Conservation (phyloP, 2,888 invertebrate genomes). For the Chydorus sphaericus region DNA sequence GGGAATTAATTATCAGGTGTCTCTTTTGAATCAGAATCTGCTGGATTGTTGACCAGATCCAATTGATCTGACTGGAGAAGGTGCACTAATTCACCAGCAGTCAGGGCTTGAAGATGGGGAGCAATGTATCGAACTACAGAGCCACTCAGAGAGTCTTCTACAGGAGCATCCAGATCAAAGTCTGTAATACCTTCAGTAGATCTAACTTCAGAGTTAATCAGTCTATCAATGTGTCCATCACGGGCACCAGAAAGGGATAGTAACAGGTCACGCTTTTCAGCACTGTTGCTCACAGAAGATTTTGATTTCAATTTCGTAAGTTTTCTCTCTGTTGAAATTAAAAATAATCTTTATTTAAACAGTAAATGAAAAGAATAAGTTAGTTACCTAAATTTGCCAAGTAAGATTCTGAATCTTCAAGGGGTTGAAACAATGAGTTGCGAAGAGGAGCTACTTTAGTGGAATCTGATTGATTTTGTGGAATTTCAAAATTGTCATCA, state of each 20-base stretch:
- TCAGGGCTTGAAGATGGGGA: constrained; percentile 32
- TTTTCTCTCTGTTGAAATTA: too few relatives aligned
- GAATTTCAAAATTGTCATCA: not conserved
- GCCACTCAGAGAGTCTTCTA: not conserved
- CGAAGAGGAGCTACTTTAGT: not conserved
- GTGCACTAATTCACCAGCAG: constrained; percentile 33
- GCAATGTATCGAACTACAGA: constrained; percentile 10
- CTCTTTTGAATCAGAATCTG: constrained; percentile 11
- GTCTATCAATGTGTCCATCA: not conserved
- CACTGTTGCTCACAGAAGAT: not conserved
- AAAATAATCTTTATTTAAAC: too few relatives aligned
- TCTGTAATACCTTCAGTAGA: not conserved
- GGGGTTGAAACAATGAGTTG: not conserved
- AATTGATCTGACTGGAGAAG: constrained; percentile 35
- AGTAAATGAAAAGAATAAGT: not conserved
- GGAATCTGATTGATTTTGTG: not conserved
- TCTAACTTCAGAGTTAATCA: not conserved
- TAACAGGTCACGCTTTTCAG: not conserved
- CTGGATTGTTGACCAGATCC: too few relatives aligned
- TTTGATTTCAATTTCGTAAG: too few relatives aligned
- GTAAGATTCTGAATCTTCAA: not conserved
- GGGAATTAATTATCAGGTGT: not conserved
- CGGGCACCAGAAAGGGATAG: not conserved
- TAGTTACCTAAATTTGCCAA: not conserved
- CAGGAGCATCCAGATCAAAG: not conserved